Conservation (phyloP, 2,113 vertebrate genomes). For the Anguilla japonica region DNA sequence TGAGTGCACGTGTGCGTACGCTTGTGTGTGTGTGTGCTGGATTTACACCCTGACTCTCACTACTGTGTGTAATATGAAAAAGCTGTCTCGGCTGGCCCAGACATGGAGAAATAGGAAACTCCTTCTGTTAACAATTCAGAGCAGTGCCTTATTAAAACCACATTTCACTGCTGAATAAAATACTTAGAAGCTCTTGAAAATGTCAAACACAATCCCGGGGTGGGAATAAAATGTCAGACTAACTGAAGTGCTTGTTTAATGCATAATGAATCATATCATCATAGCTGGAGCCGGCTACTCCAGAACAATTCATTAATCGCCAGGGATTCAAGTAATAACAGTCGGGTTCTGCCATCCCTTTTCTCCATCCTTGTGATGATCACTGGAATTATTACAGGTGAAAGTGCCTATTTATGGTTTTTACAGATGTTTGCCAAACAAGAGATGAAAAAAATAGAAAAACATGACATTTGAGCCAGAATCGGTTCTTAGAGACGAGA, state of each 20-base stretch:
- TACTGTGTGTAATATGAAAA: slow-evolving; percentile 99
- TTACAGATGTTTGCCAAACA: slow-evolving; percentile 14
- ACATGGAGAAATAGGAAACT: slow-evolving; percentile 81
- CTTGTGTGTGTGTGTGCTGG: slow-evolving; percentile 59
- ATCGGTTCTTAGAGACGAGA: neutral
- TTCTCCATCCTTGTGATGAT: neutral
- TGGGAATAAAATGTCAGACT: slow-evolving; percentile 93
- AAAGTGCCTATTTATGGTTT: neutral
- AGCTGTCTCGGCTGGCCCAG: slow-evolving; percentile 83
- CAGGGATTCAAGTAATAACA: slow-evolving; percentile 53
- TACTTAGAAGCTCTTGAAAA: slow-evolving; percentile 99
- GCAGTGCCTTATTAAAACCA: slow-evolving; percentile 96
- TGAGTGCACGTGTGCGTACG: neutral
- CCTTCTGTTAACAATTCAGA: slow-evolving; percentile 88
- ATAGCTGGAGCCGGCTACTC: slow-evolving; percentile 83
- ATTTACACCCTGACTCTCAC: slow-evolving; percentile 85
- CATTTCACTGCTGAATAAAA: slow-evolving; percentile 98
- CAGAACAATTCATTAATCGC: slow-evolving; percentile 87
- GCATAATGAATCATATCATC: slow-evolving; percentile 96
- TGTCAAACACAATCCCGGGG: slow-evolving; percentile 95
- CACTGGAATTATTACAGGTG: slow-evolving; percentile 8
- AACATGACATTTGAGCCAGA: neutral
- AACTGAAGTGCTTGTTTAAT: slow-evolving; percentile 92
- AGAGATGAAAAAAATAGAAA: slow-evolving; percentile 17
- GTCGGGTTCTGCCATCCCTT: neutral